Conservation (phyloP, 2,113 vertebrate genomes). For the Lucifuga dentata region DNA sequence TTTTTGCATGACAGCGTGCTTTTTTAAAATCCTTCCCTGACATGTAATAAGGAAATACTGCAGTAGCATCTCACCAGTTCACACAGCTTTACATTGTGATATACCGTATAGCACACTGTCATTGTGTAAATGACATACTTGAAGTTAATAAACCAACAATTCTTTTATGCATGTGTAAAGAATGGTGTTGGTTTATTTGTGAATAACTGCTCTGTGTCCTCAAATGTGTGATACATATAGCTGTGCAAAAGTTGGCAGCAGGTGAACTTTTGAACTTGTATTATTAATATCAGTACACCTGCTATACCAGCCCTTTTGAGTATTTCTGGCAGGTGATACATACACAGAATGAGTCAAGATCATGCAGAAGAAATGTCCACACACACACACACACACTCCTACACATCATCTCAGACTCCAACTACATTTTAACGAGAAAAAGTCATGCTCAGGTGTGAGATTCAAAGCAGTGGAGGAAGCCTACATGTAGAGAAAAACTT, state of each 20-base stretch:
- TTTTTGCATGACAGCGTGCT: too few relatives aligned
- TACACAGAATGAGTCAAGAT: neutral
- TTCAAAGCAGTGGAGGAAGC: constrained; percentile 1
- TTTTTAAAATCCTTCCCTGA: too few relatives aligned
- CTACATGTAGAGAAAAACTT: neutral
- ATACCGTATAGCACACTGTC: too few relatives aligned
- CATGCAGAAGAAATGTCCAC: neutral
- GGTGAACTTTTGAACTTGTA: neutral
- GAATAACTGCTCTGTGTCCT: too few relatives aligned
- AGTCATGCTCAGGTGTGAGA: constrained; percentile 1
- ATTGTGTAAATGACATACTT: too few relatives aligned
- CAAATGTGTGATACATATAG: too few relatives aligned
- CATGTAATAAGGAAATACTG: too few relatives aligned
- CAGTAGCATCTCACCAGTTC: too few relatives aligned
- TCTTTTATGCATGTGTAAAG: neutral
- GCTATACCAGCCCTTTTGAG: neutral
- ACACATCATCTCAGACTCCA: neutral
- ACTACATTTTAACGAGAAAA: neutral
- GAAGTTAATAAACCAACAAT: too few relatives aligned
- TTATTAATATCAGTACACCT: too few relatives aligned
- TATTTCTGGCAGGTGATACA: neutral
- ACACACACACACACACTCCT: neutral
- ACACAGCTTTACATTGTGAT: too few relatives aligned
- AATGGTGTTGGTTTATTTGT: neutral
- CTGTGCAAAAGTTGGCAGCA: too few relatives aligned